A percentile compares a stretch with the other conserved stretches of the same genome.
phyloP scores from a whole-genome alignment of 2,888 invertebrate species.

The Apocheima hispidaria region DNA sequence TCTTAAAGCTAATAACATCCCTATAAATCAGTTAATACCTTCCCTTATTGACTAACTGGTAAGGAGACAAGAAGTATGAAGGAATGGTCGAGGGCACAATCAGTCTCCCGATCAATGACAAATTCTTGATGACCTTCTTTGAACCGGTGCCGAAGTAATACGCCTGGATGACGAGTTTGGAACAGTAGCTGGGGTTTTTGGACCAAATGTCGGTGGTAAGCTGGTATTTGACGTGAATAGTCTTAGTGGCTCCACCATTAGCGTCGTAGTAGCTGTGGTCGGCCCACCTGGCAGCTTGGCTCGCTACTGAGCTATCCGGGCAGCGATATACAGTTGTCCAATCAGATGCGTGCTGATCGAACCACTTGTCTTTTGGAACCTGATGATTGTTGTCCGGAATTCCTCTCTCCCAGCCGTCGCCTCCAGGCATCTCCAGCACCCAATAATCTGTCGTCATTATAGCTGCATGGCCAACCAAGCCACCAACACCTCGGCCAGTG shows the following conservation, averaged over 20 bases:
- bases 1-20: not conserved
- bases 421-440: conserved; percentile 68
- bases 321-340: conserved; percentile 67
- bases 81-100: conserved; percentile 63
- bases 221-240: conserved; percentile 60
- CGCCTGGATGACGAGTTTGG: conserved; percentile 66
- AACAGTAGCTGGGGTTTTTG: conserved; percentile 66
- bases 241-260: conserved; percentile 55
- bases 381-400: conserved; percentile 64
- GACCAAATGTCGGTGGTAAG: conserved; percentile 55
- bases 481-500: conserved; percentile 53
- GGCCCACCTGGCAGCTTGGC: conserved; percentile 62
- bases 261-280: conserved; percentile 62
- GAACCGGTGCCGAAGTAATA: conserved; percentile 63
- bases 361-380: conserved; percentile 61
- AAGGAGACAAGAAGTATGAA: conserved; percentile 59
- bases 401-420: conserved; percentile 53
- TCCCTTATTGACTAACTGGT: conserved; percentile 59
- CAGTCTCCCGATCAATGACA: conserved; percentile 47
- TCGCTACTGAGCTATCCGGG: conserved; percentile 52
- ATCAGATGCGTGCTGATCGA: conserved; percentile 59
- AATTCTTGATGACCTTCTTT: conserved; percentile 55
- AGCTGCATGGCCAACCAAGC: conserved; percentile 64
- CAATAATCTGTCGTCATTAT: conserved; percentile 66
- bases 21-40: conserved; percentile 49